phyloP scores from a whole-genome alignment of 2,113 vertebrate genomes.

The Fulmarus glacialis region DNA sequence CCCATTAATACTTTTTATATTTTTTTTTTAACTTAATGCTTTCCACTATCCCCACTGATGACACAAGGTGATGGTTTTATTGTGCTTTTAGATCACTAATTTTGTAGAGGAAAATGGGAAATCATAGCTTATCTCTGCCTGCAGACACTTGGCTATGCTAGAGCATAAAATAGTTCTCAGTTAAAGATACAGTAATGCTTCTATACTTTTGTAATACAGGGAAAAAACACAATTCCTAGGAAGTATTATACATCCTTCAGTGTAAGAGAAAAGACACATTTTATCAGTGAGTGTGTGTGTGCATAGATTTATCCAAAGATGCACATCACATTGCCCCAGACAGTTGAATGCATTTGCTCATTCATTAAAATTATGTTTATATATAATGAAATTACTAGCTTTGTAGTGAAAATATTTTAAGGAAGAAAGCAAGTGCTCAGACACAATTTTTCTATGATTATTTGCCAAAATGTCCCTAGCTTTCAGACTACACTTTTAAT shows the following conservation, averaged over 20 bases:
- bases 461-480: not conserved
- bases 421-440: not conserved
- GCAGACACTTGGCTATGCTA: conserved; percentile 70
- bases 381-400: not conserved
- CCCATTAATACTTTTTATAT: not conserved
- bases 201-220: conserved; percentile 44
- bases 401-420: not conserved
- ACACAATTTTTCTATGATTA: not conserved
- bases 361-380: conserved; percentile 30
- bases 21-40: not conserved
- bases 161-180: conserved; percentile 65
- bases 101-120: conserved; percentile 70
- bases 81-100: conserved; percentile 72
- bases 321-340: not conserved
- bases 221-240: not conserved
- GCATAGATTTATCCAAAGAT: conserved; percentile 14
- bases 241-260: conserved; percentile 6
- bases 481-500: not conserved
- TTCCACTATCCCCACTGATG: not conserved
- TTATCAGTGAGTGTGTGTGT: not conserved
- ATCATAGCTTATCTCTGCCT: conserved; percentile 73
- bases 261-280: conserved; percentile 8
- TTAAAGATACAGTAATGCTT: conserved; percentile 55
- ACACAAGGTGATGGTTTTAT: conserved; percentile 63
- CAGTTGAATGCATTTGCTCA: not conserved